Evolutionary conservation across 2,888 invertebrate genomes (phyloP).

Genomic region (Hypsopygia costalis): DNA sequence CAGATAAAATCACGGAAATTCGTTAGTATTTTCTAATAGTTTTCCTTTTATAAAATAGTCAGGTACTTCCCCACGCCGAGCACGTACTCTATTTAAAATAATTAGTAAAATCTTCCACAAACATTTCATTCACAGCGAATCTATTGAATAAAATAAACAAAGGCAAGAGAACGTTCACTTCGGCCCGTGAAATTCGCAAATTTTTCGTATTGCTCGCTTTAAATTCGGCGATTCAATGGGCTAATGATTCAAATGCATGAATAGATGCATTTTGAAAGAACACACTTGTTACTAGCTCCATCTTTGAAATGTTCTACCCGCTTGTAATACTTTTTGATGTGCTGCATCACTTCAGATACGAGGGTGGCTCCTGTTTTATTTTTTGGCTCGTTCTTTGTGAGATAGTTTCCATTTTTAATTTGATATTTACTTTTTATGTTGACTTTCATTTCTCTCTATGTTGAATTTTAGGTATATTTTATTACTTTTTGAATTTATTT

Average conservation of each 20-base stretch:
- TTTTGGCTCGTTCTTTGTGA: background rate
- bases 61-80: no score
- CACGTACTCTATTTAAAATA: background rate
- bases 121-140: background rate
- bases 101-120: background rate
- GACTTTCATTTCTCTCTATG: no score
- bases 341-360: slow-evolving; percentile 25
- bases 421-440: no score
- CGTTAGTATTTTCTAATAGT: no score
- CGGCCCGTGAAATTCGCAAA: background rate
- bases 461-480: no score
- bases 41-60: no score
- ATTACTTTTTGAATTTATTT: no score
- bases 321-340: slow-evolving; percentile 20
- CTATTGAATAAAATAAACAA: background rate
- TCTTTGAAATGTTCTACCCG: background rate
- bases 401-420: background rate
- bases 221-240: slow-evolving; percentile 65
- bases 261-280: slow-evolving; percentile 51
- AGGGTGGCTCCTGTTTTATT: slow-evolving; percentile 2
- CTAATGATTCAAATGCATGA: slow-evolving; percentile 58
- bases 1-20: no score
- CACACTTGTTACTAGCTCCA: slow-evolving; percentile 45
- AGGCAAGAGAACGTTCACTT: background rate
- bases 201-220: background rate